Evolutionary conservation across 2,113 vertebrate genomes (phyloP).

Genomic region (Onychostruthus taczanowskii): DNA sequence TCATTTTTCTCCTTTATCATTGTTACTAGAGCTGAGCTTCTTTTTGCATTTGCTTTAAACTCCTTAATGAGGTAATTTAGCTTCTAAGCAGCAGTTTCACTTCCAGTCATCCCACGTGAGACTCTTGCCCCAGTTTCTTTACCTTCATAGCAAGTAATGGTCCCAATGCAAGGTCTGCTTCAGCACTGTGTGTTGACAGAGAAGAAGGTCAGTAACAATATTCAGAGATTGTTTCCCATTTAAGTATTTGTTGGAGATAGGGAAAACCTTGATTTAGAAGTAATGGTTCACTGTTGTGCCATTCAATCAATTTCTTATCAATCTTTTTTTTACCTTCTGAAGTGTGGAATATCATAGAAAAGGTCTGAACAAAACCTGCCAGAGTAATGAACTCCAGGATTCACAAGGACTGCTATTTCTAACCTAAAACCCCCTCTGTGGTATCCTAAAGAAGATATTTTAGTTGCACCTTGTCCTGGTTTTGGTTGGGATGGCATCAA

Average conservation of each 20-base stretch:
- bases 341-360: background rate
- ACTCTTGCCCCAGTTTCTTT: background rate
- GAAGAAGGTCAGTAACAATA: background rate
- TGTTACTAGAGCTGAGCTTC: background rate
- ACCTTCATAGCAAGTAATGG: background rate
- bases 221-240: background rate
- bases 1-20: background rate
- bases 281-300: background rate
- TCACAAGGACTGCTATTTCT: background rate
- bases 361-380: background rate
- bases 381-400: background rate
- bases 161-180: background rate
- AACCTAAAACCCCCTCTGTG: background rate
- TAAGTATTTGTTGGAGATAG: background rate
- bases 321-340: background rate
- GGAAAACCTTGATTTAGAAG: background rate
- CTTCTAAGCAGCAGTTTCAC: background rate
- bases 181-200: background rate
- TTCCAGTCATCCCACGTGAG: background rate
- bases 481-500: background rate
- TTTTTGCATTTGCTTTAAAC: background rate
- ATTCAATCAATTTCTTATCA: background rate
- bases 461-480: background rate
- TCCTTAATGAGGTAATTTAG: background rate
- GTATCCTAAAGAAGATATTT: background rate